Percentiles rank a stretch among this genome's conserved stretches.
Conservation (phyloP, 1,140 invertebrate genomes). For the Psix sp. region DNA sequence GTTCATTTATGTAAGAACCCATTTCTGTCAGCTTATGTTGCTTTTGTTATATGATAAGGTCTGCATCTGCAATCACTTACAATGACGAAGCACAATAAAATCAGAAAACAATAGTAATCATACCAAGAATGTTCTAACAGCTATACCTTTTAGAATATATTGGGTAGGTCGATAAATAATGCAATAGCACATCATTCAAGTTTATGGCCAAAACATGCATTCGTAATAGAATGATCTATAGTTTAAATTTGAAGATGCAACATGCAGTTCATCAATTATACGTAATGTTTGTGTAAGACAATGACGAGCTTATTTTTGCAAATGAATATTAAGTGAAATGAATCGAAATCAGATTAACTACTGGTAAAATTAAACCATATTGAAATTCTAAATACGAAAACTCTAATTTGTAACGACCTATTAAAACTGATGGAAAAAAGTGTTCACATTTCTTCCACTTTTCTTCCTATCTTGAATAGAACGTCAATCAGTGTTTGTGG, state of each 20-base stretch:
- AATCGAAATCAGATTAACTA: slow-evolving; percentile 15
- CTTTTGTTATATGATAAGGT: slow-evolving; percentile 43
- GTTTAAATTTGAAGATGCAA: slow-evolving; percentile 31
- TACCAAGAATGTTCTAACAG: slow-evolving; percentile 46
- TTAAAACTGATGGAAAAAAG: slow-evolving; percentile 30
- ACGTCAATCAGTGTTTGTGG: slow-evolving; percentile 47
- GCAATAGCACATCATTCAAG: slow-evolving; percentile 37
- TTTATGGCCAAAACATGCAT: slow-evolving; percentile 41
- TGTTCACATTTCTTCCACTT: slow-evolving; percentile 36
- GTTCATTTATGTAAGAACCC: slow-evolving; percentile 54
- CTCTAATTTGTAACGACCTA: slow-evolving; percentile 17
- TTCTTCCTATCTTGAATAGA: slow-evolving; percentile 38
- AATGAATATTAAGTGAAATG: too few species aligned
- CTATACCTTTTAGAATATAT: slow-evolving; percentile 49
- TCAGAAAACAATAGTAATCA: slow-evolving; percentile 55
- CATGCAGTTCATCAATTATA: slow-evolving; percentile 9
- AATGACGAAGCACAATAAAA: slow-evolving; percentile 55
- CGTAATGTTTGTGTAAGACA: slow-evolving; percentile 21
- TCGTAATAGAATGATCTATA: slow-evolving; percentile 33
- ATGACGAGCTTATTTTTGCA: too few species aligned
- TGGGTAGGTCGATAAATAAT: slow-evolving; percentile 46
- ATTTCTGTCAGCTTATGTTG: slow-evolving; percentile 52
- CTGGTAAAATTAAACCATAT: slow-evolving; percentile 8
- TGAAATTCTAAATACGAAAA: slow-evolving; percentile 40
- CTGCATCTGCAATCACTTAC: slow-evolving; percentile 42